These are phyloP conservation scores for Nothura maculosa DNA, from an alignment of 2,797 vertebrate genomes.

Conservation along the genomic window DNA sequence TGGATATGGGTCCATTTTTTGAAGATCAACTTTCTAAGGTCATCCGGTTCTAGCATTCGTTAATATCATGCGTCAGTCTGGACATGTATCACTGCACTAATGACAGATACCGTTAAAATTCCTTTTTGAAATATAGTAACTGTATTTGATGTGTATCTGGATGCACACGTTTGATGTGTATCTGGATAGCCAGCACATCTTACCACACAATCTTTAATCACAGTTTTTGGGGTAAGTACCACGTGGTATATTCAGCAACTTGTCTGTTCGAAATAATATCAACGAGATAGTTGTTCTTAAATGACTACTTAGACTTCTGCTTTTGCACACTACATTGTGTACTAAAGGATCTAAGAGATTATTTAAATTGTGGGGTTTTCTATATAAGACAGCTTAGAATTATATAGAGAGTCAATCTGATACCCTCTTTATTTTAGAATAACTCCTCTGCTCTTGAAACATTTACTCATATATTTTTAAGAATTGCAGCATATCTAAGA, in stretches of 20 bases:
- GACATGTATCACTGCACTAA: background rate
- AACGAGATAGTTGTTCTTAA: background rate
- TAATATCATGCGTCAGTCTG: background rate
- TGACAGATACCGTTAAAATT: background rate
- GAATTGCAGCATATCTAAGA: background rate
- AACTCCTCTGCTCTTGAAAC: background rate
- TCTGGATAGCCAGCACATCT: background rate
- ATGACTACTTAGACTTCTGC: background rate
- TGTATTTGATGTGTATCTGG: background rate
- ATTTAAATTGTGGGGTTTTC: background rate
- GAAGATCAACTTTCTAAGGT: background rate
- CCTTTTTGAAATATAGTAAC: background rate
- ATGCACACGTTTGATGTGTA: too few species aligned
- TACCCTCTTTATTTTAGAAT: background rate
- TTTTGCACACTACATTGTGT: background rate
- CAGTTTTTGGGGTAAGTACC: background rate
- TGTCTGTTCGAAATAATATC: background rate
- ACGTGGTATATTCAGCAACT: background rate
- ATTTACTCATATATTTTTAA: background rate
- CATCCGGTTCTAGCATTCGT: background rate
- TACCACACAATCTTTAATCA: background rate
- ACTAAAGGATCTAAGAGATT: background rate
- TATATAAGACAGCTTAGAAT: background rate
- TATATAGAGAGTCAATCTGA: background rate
- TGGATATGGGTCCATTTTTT: background rate